These are phyloP conservation scores for Cervus canadensis DNA, from an alignment of 2,113 vertebrate genomes.

Conservation along the genomic window DNA sequence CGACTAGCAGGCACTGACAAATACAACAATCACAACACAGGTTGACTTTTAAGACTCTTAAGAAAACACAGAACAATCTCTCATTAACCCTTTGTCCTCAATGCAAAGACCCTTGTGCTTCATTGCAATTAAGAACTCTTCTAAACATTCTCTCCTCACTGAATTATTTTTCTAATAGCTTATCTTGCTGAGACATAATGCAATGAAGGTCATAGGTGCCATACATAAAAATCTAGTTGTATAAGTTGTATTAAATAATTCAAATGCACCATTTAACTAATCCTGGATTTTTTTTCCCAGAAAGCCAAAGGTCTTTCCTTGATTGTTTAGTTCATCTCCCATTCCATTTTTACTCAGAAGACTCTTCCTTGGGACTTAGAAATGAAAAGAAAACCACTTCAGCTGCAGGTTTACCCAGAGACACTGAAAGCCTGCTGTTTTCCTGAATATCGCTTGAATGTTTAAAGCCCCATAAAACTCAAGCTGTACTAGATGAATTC, in stretches of 20 bases:
- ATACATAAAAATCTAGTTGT: constrained; percentile 25
- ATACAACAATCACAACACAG: not conserved
- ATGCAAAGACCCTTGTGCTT: not conserved
- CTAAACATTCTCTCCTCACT: not conserved
- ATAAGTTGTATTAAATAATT: constrained; percentile 43
- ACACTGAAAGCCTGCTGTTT: not conserved
- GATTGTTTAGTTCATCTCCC: not conserved
- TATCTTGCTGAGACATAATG: constrained; percentile 43
- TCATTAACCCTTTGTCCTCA: constrained; percentile 30
- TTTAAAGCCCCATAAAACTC: constrained; percentile 42
- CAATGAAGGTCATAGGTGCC: constrained; percentile 5
- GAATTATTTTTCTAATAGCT: constrained; percentile 51
- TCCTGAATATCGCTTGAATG: not conserved
- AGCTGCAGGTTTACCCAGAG: not conserved
- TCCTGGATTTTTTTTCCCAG: not conserved
- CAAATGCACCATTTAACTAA: constrained; percentile 10
- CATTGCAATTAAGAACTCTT: constrained; percentile 43
- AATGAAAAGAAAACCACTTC: not conserved
- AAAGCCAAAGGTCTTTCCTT: constrained; percentile 20
- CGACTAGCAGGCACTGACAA: not conserved
- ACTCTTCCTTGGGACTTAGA: not conserved
- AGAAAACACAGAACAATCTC: constrained; percentile 25
- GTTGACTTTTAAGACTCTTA: constrained; percentile 1
- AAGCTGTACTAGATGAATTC: not conserved
- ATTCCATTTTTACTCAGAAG: not conserved